Evolutionary conservation across 2,888 invertebrate genomes (phyloP).

Genomic region (Leucophora obtusa): DNA sequence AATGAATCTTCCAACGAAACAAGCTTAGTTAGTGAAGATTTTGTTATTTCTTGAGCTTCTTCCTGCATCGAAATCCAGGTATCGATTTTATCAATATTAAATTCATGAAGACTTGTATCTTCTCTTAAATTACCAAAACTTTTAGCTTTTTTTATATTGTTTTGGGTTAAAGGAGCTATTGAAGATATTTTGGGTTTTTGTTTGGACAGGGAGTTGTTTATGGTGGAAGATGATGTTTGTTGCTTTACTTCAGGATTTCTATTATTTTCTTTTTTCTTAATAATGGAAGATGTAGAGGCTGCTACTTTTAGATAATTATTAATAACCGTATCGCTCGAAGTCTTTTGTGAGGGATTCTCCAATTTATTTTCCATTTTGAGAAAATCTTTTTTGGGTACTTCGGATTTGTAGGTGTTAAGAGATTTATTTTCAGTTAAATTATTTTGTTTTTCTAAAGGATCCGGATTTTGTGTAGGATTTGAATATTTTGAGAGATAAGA

Average conservation of each 20-base stretch:
- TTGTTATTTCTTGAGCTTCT: conserved; percentile 64
- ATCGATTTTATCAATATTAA: conserved; percentile 78
- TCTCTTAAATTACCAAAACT: conserved; percentile 72
- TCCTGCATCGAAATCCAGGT: conserved; percentile 79
- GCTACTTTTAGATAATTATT: conserved; percentile 76
- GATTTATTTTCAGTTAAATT: conserved; percentile 72
- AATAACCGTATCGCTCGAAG: conserved; percentile 73
- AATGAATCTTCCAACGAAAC: conserved; percentile 59
- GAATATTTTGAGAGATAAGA: conserved; percentile 72
- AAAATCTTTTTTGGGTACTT: conserved; percentile 59
- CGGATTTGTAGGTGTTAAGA: conserved; percentile 48
- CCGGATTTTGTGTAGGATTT: conserved; percentile 39
- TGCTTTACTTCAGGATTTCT: conserved; percentile 53
- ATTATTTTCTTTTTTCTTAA: conserved; percentile 75
- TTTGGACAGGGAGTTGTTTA: conserved; percentile 64
- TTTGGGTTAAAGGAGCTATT: conserved; percentile 49
- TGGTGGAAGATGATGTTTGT: conserved; percentile 7
- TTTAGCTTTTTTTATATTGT: conserved; percentile 68
- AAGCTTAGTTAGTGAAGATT: conserved; percentile 26
- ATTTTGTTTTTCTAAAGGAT: conserved; percentile 73
- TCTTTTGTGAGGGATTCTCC: conserved; percentile 62
- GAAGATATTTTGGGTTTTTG: conserved; percentile 19
- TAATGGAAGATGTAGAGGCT: conserved; percentile 68
- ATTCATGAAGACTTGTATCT: conserved; percentile 76
- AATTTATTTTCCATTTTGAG: conserved; percentile 70